A percentile compares a stretch with the other conserved stretches of the same genome.
Conservation (phyloP, 2,888 invertebrate genomes). For the Eupithecia vulgata region DNA sequence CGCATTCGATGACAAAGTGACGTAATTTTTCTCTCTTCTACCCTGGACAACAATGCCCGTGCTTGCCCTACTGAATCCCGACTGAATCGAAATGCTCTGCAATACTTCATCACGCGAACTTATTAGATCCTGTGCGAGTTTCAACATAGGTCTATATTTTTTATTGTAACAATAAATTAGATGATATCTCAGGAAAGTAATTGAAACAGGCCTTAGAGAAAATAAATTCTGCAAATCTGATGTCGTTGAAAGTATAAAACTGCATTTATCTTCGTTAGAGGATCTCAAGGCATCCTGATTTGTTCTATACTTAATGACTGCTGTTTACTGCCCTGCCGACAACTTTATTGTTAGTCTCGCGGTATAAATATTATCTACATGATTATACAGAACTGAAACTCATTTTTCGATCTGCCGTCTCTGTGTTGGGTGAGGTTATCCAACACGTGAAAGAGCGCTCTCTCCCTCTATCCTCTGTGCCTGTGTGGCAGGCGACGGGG, state of each 20-base stretch:
- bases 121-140: background rate
- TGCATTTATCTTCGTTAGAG: constrained; percentile 35
- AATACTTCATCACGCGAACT: background rate
- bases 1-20: no score
- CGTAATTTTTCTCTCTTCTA: no score
- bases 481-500: background rate
- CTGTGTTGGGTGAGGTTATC: background rate
- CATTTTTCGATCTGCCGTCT: background rate
- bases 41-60: no score
- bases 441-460: background rate
- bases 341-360: constrained; percentile 61
- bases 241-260: constrained; percentile 11
- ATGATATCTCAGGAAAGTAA: background rate
- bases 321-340: constrained; percentile 62
- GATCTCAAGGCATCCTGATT: constrained; percentile 37
- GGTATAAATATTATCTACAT: constrained; percentile 3
- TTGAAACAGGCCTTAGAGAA: background rate
- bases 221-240: constrained; percentile 4
- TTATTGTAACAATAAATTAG: background rate
- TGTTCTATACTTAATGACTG: constrained; percentile 36
- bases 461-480: no score
- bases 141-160: background rate
- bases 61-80: no score
- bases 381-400: constrained; percentile 18
- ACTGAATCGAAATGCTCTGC: background rate